These are phyloP conservation scores for Cataglyphis hispanica DNA, from an alignment of 1,140 invertebrate species.

Conservation along the genomic window DNA sequence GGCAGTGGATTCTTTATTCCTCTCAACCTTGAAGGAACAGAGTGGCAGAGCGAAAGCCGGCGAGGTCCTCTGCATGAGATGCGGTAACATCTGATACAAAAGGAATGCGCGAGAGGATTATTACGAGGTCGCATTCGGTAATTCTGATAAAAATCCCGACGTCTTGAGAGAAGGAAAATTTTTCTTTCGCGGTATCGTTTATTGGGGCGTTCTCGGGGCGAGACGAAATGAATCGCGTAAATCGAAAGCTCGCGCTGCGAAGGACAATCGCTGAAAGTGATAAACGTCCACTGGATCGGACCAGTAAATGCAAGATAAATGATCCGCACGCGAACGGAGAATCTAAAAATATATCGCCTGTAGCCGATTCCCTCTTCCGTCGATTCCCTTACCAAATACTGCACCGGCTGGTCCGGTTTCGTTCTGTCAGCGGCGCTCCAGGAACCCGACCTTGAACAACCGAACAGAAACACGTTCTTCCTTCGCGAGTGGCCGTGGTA, in stretches of 20 bases:
- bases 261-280: slow-evolving; percentile 21
- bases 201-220: background rate
- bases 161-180: background rate
- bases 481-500: slow-evolving; percentile 95
- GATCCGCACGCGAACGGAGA: background rate
- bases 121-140: background rate
- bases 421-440: slow-evolving; percentile 88
- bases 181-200: background rate
- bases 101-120: background rate
- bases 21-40: slow-evolving; percentile 93
- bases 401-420: slow-evolving; percentile 87
- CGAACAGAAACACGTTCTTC: slow-evolving; percentile 96
- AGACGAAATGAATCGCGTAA: slow-evolving; percentile 5
- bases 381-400: slow-evolving; percentile 87
- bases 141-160: background rate
- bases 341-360: slow-evolving; percentile 70
- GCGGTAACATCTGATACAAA: slow-evolving; percentile 88
- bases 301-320: slow-evolving; percentile 25
- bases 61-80: slow-evolving; percentile 90
- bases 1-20: slow-evolving; percentile 93
- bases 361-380: slow-evolving; percentile 50
- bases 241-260: slow-evolving; percentile 13
- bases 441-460: slow-evolving; percentile 91
- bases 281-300: slow-evolving; percentile 10
- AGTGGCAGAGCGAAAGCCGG: slow-evolving; percentile 91